Conservation (phyloP, 1,140 invertebrate genomes). For the Pectinophora gossypiella region DNA sequence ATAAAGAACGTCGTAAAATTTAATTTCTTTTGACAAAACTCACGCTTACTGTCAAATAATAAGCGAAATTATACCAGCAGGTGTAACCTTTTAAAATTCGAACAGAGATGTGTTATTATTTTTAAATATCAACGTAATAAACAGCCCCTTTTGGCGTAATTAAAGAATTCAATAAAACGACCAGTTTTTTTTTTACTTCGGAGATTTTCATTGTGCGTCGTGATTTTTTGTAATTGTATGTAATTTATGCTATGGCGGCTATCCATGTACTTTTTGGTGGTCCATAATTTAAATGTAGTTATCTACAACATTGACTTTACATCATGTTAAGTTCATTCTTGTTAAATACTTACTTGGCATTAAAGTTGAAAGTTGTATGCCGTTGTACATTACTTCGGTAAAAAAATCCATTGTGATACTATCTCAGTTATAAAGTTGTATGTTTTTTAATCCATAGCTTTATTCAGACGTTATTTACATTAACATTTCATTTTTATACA, state of each 20-base stretch:
- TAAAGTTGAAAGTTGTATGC: conserved; percentile 18
- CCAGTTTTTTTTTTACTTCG: conserved; percentile 13
- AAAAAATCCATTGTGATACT: conserved; percentile 12
- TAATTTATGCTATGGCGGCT: conserved; percentile 25
- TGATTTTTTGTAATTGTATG: conserved; percentile 29
- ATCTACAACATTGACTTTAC: conserved; percentile 16
- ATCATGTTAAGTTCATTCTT: conserved; percentile 12
- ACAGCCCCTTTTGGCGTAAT: conserved; percentile 20
- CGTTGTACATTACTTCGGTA: not conserved
- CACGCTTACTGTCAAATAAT: not conserved
- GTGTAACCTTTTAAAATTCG: not conserved
- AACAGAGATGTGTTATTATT: conserved; percentile 1
- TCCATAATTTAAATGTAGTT: conserved; percentile 26
- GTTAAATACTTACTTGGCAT: conserved; percentile 10
- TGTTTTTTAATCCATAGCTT: conserved; percentile 10
- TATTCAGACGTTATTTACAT: too few relatives aligned
- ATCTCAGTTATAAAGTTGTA: conserved; percentile 32
- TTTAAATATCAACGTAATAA: conserved; percentile 21
- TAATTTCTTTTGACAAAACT: not conserved
- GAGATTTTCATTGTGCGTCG: conserved; percentile 8
- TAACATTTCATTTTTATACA: too few relatives aligned
- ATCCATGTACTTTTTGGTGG: conserved; percentile 27
- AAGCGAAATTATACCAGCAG: not conserved
- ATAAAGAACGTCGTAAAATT: too few relatives aligned
- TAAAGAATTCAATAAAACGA: conserved; percentile 31